phyloP scores from a whole-genome alignment of 2,113 vertebrate species.

The Colius striatus region DNA sequence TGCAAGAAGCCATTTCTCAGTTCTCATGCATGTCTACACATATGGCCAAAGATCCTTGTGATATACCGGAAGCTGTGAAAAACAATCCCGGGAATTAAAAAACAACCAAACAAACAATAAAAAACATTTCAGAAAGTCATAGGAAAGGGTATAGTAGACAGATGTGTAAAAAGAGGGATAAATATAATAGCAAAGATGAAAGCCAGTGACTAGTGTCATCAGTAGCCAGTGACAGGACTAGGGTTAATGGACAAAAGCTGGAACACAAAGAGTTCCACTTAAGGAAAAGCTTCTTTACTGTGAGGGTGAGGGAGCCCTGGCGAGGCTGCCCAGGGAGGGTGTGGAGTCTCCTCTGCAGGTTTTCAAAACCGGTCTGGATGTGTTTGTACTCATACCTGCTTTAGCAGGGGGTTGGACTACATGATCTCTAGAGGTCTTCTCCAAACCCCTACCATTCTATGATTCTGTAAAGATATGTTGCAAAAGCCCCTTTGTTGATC shows the following conservation, averaged over 20 bases:
- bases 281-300: too few species aligned
- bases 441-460: too few species aligned
- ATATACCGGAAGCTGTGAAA: not conserved
- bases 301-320: too few species aligned
- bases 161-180: not conserved
- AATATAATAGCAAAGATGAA: not conserved
- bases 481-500: not conserved
- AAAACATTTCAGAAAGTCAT: not conserved
- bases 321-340: too few species aligned
- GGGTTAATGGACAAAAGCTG: too few species aligned
- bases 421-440: too few species aligned
- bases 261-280: too few species aligned
- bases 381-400: too few species aligned
- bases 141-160: not conserved
- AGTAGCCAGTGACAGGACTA: too few species aligned
- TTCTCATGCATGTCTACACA: not conserved
- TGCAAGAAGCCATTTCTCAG: not conserved
- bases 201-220: not conserved
- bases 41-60: not conserved
- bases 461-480: not conserved
- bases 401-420: too few species aligned
- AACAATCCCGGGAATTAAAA: not conserved
- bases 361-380: too few species aligned
- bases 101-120: not conserved
- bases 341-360: too few species aligned